These are phyloP conservation scores for Philantomba maxwellii DNA, from an alignment of 2,113 vertebrate species.

Conservation along the genomic window DNA sequence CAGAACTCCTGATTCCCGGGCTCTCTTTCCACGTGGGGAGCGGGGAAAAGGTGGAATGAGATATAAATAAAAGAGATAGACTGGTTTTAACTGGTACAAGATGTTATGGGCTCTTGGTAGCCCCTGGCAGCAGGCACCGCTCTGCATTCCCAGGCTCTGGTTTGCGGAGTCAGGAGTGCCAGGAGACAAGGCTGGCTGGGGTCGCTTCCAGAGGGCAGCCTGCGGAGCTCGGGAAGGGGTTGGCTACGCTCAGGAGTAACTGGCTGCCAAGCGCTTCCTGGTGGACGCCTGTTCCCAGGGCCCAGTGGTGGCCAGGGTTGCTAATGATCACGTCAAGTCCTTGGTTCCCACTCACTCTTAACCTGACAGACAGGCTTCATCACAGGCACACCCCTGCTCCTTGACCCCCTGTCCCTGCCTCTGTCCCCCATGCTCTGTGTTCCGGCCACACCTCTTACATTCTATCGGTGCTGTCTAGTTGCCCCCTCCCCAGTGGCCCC, in stretches of 20 bases:
- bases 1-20: constrained; percentile 40
- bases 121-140: constrained; percentile 50
- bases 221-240: neutral
- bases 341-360: neutral
- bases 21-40: constrained; percentile 24
- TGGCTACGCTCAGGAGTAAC: neutral
- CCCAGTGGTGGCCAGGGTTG: neutral
- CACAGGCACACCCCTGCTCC: too few relatives aligned
- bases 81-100: constrained; percentile 65
- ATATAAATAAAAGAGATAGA: neutral
- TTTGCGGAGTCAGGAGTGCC: neutral
- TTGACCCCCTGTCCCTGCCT: neutral
- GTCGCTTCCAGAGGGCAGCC: neutral
- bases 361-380: neutral
- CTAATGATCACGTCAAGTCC: fast-evolving
- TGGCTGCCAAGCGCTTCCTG: neutral
- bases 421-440: fast-evolving
- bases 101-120: constrained; percentile 45
- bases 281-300: neutral
- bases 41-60: neutral
- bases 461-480: neutral
- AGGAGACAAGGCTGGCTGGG: neutral
- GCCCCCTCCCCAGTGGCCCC: too few relatives aligned
- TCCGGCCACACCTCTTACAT: neutral
- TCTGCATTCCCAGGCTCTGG: constrained; percentile 25